phyloP scores from a whole-genome alignment of 2,113 vertebrate species.

The Ochotona princeps region DNA sequence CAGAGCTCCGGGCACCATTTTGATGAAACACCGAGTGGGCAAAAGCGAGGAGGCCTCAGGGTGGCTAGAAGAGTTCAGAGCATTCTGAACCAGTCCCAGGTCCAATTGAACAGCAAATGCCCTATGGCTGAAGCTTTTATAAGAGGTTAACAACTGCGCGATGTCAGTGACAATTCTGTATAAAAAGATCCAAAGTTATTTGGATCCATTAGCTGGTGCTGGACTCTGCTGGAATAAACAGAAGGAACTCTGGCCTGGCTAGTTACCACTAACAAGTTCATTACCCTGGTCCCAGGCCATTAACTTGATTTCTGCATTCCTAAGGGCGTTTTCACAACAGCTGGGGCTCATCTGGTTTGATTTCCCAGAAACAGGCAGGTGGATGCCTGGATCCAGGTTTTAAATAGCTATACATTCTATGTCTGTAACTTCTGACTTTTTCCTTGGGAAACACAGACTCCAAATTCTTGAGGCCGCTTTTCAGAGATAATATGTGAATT shows the following conservation, averaged over 20 bases:
- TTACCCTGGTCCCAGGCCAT: background rate
- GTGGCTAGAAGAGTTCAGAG: background rate
- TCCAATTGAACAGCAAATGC: background rate
- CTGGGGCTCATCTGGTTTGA: background rate
- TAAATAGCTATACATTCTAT: background rate
- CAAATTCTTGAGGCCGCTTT: constrained; percentile 21
- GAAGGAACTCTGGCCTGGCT: background rate
- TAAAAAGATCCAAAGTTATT: background rate
- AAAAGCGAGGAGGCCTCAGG: background rate
- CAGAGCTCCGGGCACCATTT: background rate
- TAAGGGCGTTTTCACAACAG: background rate
- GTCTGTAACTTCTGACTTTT: background rate
- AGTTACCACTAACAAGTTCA: constrained; percentile 3
- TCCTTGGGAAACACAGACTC: background rate
- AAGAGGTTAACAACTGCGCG: background rate
- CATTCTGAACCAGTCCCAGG: background rate
- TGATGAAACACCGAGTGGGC: background rate
- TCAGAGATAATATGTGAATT: background rate
- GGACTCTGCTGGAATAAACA: background rate
- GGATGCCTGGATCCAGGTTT: background rate
- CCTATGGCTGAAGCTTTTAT: constrained; percentile 30
- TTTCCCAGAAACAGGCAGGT: constrained; percentile 4
- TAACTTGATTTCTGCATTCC: background rate
- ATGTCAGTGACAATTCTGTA: background rate
- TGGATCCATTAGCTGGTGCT: background rate